These are phyloP conservation scores for Catocala nupta DNA, from an alignment of 2,888 invertebrate genomes.

Conservation along the genomic window DNA sequence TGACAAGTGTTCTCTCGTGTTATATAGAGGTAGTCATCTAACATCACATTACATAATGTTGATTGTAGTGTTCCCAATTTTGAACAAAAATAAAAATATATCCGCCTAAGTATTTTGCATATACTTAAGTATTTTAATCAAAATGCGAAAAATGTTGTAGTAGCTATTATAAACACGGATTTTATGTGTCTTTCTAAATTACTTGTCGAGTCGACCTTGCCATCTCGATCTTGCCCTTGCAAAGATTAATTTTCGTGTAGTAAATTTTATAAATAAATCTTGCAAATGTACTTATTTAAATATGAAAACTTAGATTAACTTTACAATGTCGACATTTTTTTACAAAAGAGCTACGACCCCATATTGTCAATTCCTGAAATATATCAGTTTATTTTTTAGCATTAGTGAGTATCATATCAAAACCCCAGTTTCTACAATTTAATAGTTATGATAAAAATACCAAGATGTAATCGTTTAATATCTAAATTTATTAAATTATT, in stretches of 20 bases:
- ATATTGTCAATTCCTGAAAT: constrained; percentile 29
- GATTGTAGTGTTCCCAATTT: constrained; percentile 46
- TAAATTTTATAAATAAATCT: constrained; percentile 1
- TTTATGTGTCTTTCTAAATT: constrained; percentile 16
- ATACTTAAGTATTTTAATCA: constrained; percentile 36
- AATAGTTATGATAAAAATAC: constrained; percentile 16
- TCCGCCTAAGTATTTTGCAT: constrained; percentile 45
- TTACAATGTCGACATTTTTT: constrained; percentile 1
- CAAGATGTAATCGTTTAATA: constrained; percentile 21
- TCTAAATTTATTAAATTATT: constrained; percentile 26
- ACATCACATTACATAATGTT: constrained; percentile 41
- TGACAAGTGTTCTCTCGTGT: constrained; percentile 56
- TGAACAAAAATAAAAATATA: constrained; percentile 44
- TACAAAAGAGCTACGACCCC: constrained; percentile 1
- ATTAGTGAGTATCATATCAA: constrained; percentile 30
- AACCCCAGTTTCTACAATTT: constrained; percentile 19
- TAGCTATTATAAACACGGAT: constrained; percentile 19
- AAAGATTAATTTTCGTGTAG: constrained; percentile 7
- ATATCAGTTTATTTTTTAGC: constrained; percentile 13
- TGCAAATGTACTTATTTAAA: constrained; percentile 1
- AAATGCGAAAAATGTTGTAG: constrained; percentile 39
- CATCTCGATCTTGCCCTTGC: constrained; percentile 37
- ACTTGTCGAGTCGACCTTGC: constrained; percentile 26
- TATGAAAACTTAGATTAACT: neutral
- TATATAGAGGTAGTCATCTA: constrained; percentile 35